Evolutionary conservation across 2,888 invertebrate genomes (phyloP).

Genomic region (Saturnia pavonia): DNA sequence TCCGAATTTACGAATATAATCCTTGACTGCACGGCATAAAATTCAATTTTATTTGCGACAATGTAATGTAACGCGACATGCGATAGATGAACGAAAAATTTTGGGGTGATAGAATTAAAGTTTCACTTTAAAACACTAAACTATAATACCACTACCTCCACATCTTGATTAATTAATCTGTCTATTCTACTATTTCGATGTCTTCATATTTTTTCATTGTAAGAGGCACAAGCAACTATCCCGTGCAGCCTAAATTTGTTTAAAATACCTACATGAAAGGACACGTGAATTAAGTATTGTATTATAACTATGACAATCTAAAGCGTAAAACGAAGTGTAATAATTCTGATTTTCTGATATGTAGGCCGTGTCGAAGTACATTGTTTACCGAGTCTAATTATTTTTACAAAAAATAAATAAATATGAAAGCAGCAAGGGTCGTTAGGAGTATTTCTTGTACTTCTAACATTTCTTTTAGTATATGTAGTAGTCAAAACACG

Average conservation of each 20-base stretch:
- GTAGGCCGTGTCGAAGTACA: not conserved
- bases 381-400: not conserved
- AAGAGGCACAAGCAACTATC: not conserved
- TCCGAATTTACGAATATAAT: no score
- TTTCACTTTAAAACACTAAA: no score
- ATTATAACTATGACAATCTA: not conserved
- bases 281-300: not conserved
- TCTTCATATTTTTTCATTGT: no score
- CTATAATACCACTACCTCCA: no score
- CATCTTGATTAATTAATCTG: no score
- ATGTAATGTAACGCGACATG: no score
- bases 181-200: no score
- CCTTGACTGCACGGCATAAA: no score
- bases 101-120: no score
- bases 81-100: no score
- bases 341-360: not conserved
- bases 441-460: constrained; percentile 46
- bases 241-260: not conserved
- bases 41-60: no score
- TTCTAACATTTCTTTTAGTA: constrained; percentile 39
- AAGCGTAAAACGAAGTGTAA: not conserved
- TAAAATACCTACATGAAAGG: not conserved
- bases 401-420: constrained; percentile 21
- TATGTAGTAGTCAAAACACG: constrained; percentile 48
- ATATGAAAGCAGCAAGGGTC: constrained; percentile 61